Evolutionary conservation across 2,113 vertebrate genomes (phyloP).

Genomic region (Lophius piscatorius): DNA sequence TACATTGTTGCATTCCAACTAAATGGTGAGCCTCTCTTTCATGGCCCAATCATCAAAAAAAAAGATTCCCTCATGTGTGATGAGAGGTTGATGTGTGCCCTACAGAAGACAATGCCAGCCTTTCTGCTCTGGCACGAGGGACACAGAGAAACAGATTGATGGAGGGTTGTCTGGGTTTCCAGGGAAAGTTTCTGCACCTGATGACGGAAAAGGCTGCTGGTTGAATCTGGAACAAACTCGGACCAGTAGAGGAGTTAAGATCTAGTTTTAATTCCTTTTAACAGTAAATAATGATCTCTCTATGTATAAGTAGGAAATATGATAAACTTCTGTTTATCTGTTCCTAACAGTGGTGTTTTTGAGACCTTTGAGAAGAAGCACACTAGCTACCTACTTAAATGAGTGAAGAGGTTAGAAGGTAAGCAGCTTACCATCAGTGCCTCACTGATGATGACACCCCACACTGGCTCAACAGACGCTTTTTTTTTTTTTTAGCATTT

Average conservation of each 20-base stretch:
- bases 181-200: conserved; percentile 23
- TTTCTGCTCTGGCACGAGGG: conserved; percentile 54
- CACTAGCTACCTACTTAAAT: too few relatives aligned
- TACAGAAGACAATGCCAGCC: conserved; percentile 58
- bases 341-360: too few relatives aligned
- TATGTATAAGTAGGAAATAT: too few relatives aligned
- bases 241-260: background rate
- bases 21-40: conserved; percentile 38
- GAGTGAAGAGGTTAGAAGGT: too few relatives aligned
- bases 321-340: too few relatives aligned
- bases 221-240: conserved; percentile 14
- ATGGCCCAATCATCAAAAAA: conserved; percentile 26
- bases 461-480: too few relatives aligned
- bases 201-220: conserved; percentile 23
- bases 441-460: too few relatives aligned
- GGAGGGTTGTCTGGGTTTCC: conserved; percentile 45
- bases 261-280: background rate
- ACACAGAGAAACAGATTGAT: conserved; percentile 6
- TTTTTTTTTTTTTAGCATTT: too few relatives aligned
- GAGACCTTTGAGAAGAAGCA: too few relatives aligned
- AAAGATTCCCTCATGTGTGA: conserved; percentile 57
- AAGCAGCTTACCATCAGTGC: too few relatives aligned
- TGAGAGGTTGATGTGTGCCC: conserved; percentile 27
- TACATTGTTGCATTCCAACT: conserved; percentile 44
- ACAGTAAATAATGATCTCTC: too few relatives aligned